Conservation (phyloP, 2,888 invertebrate species). For the Andricus curvator region DNA sequence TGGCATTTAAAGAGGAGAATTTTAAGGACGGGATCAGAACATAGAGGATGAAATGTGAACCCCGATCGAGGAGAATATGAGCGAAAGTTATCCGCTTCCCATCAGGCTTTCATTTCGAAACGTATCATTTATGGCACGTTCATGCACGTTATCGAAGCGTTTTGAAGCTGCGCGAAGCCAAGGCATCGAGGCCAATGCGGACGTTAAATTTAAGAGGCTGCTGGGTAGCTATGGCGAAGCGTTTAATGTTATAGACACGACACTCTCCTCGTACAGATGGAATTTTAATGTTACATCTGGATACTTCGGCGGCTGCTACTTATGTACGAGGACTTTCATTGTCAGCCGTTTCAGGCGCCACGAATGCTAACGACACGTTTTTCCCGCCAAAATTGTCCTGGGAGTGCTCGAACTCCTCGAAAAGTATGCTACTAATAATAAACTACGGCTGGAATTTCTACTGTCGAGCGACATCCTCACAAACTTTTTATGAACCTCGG, state of each 20-base stretch:
- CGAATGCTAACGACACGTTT: conserved; percentile 37
- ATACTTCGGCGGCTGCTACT: conserved; percentile 15
- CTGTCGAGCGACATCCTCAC: not conserved
- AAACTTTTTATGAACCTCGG: no score
- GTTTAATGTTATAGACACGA: conserved; percentile 34
- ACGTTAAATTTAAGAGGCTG: conserved; percentile 53
- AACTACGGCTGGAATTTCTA: not conserved
- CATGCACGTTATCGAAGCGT: conserved; percentile 28
- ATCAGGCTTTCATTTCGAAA: conserved; percentile 34
- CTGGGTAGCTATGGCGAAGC: not conserved
- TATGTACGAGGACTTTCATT: conserved; percentile 16
- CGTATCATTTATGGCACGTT: conserved; percentile 31
- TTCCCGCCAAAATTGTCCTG: not conserved
- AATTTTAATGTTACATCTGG: conserved; percentile 57
- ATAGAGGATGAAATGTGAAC: conserved; percentile 10
- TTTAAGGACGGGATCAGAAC: not conserved
- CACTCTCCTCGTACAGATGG: conserved; percentile 49
- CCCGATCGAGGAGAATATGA: conserved; percentile 25
- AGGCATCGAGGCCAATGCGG: conserved; percentile 54
- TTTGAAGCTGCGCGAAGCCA: conserved; percentile 11
- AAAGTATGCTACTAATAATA: not conserved
- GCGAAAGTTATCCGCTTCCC: conserved; percentile 17
- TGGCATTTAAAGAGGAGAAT: no score
- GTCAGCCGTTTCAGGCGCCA: conserved; percentile 5
- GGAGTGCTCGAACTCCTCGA: not conserved